Percentiles rank a stretch among this genome's conserved stretches.
phyloP scores from a whole-genome alignment of 2,888 invertebrate genomes.

The Eupithecia pulchellata region DNA sequence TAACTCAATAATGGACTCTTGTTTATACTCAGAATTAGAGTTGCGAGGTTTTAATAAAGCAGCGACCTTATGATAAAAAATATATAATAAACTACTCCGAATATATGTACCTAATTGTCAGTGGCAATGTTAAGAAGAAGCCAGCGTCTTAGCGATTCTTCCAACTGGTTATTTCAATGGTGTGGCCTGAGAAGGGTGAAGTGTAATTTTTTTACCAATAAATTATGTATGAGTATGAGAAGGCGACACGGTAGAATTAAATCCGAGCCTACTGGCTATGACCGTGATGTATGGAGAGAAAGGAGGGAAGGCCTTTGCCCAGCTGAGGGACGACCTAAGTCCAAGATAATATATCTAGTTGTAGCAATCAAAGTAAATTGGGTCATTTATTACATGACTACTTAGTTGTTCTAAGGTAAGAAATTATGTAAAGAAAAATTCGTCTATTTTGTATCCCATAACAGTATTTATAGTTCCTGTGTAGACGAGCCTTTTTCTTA shows the following conservation, averaged over 20 bases:
- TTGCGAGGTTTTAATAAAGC: slow-evolving; percentile 33
- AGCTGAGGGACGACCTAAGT: no score
- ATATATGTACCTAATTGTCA: background rate
- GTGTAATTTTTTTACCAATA: no score
- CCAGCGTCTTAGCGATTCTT: no score
- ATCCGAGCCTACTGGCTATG: no score
- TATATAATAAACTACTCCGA: background rate
- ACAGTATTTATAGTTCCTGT: background rate
- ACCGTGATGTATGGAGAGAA: no score
- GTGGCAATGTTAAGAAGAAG: background rate
- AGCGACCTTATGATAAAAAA: background rate
- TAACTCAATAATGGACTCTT: slow-evolving; percentile 59
- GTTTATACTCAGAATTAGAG: slow-evolving; percentile 39
- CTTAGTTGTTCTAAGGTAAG: no score
- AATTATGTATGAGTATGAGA: no score
- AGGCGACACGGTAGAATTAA: no score
- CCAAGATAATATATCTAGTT: no score
- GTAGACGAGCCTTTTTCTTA: slow-evolving; percentile 40
- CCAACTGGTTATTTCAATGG: no score
- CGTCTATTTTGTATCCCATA: background rate
- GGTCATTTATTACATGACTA: background rate
- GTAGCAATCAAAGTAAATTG: background rate
- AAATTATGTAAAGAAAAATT: background rate
- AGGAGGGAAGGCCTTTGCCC: no score
- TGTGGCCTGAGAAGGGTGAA: no score